Evolutionary conservation across 1,140 invertebrate genomes (phyloP), one percentile per base, ranked within the genome.

Genomic region (Drosophila arizonae): DNA sequence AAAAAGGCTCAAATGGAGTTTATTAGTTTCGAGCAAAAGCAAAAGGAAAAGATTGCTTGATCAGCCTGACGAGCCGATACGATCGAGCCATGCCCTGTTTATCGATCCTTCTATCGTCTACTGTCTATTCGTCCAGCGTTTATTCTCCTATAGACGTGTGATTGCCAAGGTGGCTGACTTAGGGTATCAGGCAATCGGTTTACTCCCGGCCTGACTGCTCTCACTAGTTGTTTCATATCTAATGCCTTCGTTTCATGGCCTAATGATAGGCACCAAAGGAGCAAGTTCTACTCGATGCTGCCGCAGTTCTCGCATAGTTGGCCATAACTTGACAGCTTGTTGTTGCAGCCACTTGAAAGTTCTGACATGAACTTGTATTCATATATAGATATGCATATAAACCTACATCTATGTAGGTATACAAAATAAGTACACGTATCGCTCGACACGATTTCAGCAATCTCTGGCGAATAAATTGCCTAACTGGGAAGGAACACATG

Each of bases 401-500:
- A 39, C 6, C 11, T 13, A 13, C 11, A 13, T 39, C 13, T 11
- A 39, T 39, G 2, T 28, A 45, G 26, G 36, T 56, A 58, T 52
- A 30, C 52, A 54, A 43, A 57, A 26, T 24, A 17, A 17, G 17
- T 17, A 17, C 43, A n/a, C 28, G 58, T 30, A 51, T 55, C 62
- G 46, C 13, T 39, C 28, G 43, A 51, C 68, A 70, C 36, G 68
- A 65, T 50, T 56, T 54, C 15, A 56, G 36, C 39, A 65, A 71
- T 52, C 54, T 45, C 65, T 66, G 43, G 50, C 55, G 69, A 24
- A 65, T 72, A 67, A 58, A 67, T 67, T 57, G 26, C 4, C 11
- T n/a, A 24, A 24, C 21, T 24, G 3, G 55, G 36, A 2, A 24
- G 41, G 54, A 56, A 41, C 54, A 56, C 54, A 39, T 56, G 41